Conservation (phyloP, 1,140 invertebrate genomes). For the Heterodera carotae region DNA sequence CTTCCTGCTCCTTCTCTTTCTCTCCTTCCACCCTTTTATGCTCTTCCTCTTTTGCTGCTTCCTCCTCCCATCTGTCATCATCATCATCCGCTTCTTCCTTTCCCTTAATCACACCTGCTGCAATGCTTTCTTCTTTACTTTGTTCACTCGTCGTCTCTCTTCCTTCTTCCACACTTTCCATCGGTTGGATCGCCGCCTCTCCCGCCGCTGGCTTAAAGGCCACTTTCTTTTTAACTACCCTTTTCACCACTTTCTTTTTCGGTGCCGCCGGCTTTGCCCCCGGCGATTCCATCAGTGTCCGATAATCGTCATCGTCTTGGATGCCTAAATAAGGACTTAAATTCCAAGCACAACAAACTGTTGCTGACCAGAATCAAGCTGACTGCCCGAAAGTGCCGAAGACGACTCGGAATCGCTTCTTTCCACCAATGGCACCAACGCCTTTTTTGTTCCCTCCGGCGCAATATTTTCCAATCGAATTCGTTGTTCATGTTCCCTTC, state of each 20-base stretch:
- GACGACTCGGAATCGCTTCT: conserved; percentile 17
- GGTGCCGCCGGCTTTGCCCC: not conserved
- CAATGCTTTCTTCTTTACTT: not conserved
- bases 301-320: conserved; percentile 28
- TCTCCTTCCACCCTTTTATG: not conserved
- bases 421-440: not conserved
- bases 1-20: not conserved
- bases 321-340: not conserved
- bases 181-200: not conserved
- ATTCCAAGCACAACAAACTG: not conserved
- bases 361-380: conserved; percentile 11
- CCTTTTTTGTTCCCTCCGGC: not conserved
- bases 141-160: not conserved
- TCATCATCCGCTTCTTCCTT: not conserved
- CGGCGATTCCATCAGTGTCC: conserved; percentile 17
- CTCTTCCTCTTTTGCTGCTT: not conserved
- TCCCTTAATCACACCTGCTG: not conserved
- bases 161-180: conserved; percentile 5
- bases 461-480: not conserved
- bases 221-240: not conserved
- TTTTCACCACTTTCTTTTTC: conserved; percentile 4
- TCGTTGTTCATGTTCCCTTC: not conserved
- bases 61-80: not conserved
- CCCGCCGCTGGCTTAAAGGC: not conserved
- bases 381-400: conserved; percentile 14